Conservation (phyloP, 2,888 invertebrate species). For the Bursaphelenchus okinawaensis region DNA sequence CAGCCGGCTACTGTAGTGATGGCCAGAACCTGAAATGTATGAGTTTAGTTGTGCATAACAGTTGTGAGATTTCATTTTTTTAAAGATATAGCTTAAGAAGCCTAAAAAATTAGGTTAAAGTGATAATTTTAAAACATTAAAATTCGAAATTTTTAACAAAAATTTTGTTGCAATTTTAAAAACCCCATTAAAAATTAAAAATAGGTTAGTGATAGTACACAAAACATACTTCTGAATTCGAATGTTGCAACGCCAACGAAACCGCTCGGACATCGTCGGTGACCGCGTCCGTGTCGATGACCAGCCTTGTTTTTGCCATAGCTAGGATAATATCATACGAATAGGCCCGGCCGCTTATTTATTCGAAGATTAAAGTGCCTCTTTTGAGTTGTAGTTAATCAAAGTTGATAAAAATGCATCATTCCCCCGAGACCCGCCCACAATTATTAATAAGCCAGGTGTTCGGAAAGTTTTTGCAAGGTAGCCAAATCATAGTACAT, state of each 20-base stretch:
- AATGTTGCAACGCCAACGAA: slow-evolving; percentile 38
- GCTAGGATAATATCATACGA: too few relatives aligned
- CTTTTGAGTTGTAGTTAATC: not conserved
- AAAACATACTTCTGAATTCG: slow-evolving; percentile 25
- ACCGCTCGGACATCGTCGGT: slow-evolving; percentile 47
- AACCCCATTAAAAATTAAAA: not conserved
- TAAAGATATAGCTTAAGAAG: too few relatives aligned
- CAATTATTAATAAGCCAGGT: too few relatives aligned
- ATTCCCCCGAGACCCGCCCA: too few relatives aligned
- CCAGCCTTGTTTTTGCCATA: slow-evolving; percentile 4
- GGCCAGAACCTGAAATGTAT: slow-evolving; percentile 36
- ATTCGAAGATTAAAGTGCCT: not conserved
- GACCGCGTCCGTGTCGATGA: slow-evolving; percentile 49
- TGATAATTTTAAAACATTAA: not conserved
- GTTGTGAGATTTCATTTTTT: too few relatives aligned
- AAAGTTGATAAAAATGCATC: not conserved
- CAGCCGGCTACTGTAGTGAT: slow-evolving; percentile 22
- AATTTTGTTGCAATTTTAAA: not conserved
- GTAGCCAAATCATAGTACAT: too few relatives aligned
- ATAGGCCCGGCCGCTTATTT: too few relatives aligned
- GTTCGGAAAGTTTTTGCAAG: too few relatives aligned
- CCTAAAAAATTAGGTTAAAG: too few relatives aligned
- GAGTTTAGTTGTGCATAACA: too few relatives aligned
- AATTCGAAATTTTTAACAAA: not conserved
- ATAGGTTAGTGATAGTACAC: not conserved